A percentile compares a stretch with the other conserved stretches of the same genome.
Evolutionary conservation across 2,113 vertebrate genomes (phyloP).

Genomic region (Silurus glanis): DNA sequence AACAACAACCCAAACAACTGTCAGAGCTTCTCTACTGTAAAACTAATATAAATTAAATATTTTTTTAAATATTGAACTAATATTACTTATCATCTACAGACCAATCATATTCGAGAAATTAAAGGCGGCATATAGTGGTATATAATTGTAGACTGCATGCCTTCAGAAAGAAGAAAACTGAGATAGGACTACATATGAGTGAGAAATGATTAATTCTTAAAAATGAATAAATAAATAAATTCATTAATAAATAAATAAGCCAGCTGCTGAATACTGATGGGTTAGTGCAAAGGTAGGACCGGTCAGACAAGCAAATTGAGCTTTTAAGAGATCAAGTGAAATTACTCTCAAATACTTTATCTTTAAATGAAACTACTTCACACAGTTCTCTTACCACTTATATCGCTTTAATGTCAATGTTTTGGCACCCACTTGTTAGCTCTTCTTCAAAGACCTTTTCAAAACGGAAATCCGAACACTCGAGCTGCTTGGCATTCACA

Average conservation of each 20-base stretch:
- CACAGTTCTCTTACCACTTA: conserved; percentile 14
- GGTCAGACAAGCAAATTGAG: conserved; percentile 4
- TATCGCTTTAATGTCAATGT: conserved; percentile 35
- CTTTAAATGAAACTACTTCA: conserved; percentile 22
- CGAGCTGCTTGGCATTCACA: conserved; percentile 33
- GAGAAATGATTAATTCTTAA: neutral
- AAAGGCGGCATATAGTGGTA: neutral
- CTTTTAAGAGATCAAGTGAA: conserved; percentile 3
- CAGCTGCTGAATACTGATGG: neutral
- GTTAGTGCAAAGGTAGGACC: neutral
- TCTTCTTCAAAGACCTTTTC: conserved; percentile 21
- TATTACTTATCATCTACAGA: neutral
- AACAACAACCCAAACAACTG: no score
- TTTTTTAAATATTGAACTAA: neutral
- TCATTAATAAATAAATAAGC: neutral
- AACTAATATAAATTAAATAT: no score
- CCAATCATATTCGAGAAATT: neutral
- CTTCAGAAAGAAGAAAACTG: neutral
- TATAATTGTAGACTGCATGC: neutral
- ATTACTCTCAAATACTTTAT: conserved; percentile 30
- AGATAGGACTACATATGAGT: neutral
- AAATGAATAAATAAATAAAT: neutral
- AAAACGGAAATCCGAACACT: conserved; percentile 14
- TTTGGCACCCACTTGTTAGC: conserved; percentile 34
- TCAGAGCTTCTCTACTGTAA: no score